phyloP scores from a whole-genome alignment of 2,113 vertebrate genomes.

The Prunella himalayana region DNA sequence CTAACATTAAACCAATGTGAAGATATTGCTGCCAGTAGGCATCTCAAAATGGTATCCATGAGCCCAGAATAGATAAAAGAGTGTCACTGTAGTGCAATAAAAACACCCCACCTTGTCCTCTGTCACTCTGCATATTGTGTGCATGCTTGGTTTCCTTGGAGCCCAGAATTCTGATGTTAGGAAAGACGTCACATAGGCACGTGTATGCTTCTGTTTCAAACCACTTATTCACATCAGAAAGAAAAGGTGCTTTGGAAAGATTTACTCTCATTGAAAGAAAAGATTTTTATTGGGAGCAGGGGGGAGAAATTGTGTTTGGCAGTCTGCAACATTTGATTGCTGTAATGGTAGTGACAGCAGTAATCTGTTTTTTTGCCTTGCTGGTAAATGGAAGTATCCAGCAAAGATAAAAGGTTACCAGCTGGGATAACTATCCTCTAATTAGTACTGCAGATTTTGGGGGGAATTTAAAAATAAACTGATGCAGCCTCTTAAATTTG shows the following conservation, averaged over 20 bases:
- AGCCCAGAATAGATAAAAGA: not conserved
- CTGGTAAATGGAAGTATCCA: constrained; percentile 71
- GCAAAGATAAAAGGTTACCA: constrained; percentile 74
- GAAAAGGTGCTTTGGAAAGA: constrained; percentile 48
- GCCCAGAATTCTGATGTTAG: not conserved
- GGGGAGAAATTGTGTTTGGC: constrained; percentile 28
- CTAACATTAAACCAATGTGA: not conserved
- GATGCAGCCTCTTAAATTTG: constrained; percentile 51
- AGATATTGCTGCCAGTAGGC: not conserved
- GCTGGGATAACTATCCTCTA: constrained; percentile 74
- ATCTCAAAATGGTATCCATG: not conserved
- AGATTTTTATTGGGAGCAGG: constrained; percentile 25
- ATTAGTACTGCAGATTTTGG: constrained; percentile 64
- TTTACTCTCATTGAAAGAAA: constrained; percentile 51
- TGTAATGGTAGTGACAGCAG: constrained; percentile 38
- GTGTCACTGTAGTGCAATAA: not conserved
- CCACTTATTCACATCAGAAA: constrained; percentile 44
- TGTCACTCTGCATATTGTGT: not conserved
- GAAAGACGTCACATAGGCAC: constrained; percentile 2
- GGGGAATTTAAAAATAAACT: constrained; percentile 61
- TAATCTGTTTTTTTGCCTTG: constrained; percentile 63
- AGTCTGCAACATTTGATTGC: constrained; percentile 59
- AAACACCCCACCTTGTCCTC: not conserved
- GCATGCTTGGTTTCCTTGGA: constrained; percentile 31
- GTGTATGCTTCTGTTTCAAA: constrained; percentile 19